phyloP scores from a whole-genome alignment of 2,797 vertebrate species.

The Helarctos malayanus region DNA sequence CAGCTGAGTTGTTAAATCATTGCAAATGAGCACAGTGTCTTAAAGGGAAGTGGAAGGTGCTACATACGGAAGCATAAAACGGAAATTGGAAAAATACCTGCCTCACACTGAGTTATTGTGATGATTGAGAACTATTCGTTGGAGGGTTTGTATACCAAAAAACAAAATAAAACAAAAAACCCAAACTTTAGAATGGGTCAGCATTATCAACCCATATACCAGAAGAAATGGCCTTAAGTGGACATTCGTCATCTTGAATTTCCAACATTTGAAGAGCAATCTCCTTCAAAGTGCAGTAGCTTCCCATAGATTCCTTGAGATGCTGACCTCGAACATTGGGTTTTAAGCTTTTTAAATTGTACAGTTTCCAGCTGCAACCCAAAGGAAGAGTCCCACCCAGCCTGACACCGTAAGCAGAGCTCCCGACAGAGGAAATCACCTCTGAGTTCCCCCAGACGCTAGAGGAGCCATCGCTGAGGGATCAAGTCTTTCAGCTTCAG shows the following conservation, averaged over 20 bases:
- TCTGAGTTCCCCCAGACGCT: background rate
- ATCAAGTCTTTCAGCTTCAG: background rate
- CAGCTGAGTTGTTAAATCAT: conserved; percentile 66
- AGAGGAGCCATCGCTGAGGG: background rate
- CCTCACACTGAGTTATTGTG: conserved; percentile 24
- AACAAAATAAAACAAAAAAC: background rate
- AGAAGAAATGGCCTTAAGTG: conserved; percentile 51
- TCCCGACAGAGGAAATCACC: background rate
- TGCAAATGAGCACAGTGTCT: conserved; percentile 34
- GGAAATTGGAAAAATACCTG: conserved; percentile 62
- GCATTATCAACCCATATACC: background rate
- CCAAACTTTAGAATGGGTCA: conserved; percentile 40
- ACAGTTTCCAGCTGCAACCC: conserved; percentile 16
- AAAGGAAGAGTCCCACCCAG: background rate
- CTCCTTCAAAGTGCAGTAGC: conserved; percentile 23
- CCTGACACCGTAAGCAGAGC: background rate
- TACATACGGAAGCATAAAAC: conserved; percentile 54
- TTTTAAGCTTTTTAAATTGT: conserved; percentile 60
- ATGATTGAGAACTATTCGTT: conserved; percentile 59
- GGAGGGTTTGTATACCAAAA: background rate
- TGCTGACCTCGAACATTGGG: background rate
- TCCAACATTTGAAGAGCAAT: conserved; percentile 59
- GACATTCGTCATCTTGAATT: conserved; percentile 62
- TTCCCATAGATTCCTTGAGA: conserved; percentile 31
- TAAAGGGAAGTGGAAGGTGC: conserved; percentile 50